Base-by-base conservation (phyloP, 2,797 vertebrate species). In the Varecia variegata region DNA sequence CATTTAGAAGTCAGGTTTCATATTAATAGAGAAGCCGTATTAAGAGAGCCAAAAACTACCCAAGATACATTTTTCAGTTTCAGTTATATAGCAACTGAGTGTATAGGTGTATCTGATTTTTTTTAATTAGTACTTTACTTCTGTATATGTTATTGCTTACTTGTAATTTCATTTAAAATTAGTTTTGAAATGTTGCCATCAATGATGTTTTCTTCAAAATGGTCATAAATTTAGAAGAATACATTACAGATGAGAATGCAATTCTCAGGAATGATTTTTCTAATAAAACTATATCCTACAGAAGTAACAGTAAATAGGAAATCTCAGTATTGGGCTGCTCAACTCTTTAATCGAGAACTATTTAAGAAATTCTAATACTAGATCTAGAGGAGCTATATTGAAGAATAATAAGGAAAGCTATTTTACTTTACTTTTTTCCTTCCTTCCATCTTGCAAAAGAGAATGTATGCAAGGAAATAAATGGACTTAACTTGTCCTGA, bases 161-260 rank as follows among this genome's bases (percentile, higher is more conserved):
- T 82, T 92, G 10, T 95, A 93, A 79, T 84, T 92, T 68, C 30
- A 87, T 23, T 81, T 97, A 92, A 85, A 88, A 56, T 85, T 83
- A 95, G 70, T 95, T 96, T 92, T 71, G 60, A 89, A 94, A 92
- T 71, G 58, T 65, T 94, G 23, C 32, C 76, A 62, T 90, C 25
- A 8, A 3, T 82, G 38, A 47, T 65, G 20, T 91, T 94, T 92
- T 90, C 30, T 45, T 85, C 56, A n/a, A 83, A 82, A 79, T 79
- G 35, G n/a, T 80, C 62, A 88, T 86, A 82, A 77, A 21, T 70
- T 56, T 92, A 32, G 89, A 93, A 88, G 9, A 71, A 58, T 85
- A 62, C n/a, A 68, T 54, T 73, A 71, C 18, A 45, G 21, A 21
- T 84, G 17, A 90, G 30, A 88, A 70, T 90, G 25, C n/a, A 83